A percentile compares a stretch with the other conserved stretches of the same genome.
These are phyloP conservation scores for Boloria selene DNA, from an alignment of 2,888 invertebrate species.

Conservation along the genomic window DNA sequence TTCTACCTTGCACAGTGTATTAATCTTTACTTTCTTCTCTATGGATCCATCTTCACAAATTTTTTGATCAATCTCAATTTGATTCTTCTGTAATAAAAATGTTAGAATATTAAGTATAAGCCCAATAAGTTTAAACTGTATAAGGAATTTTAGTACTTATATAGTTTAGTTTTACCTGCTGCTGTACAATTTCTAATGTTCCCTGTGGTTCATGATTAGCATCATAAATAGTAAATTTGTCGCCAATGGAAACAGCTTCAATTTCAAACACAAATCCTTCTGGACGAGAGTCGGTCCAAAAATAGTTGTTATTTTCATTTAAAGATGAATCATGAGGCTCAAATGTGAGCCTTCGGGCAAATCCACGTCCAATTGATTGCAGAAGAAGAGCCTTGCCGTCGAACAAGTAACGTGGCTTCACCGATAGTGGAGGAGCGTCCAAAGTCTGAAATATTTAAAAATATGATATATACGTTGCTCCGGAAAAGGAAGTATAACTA, in stretches of 20 bases:
- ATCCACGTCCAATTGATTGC: conserved; percentile 87
- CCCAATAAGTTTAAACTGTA: neutral
- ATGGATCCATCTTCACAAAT: conserved; percentile 72
- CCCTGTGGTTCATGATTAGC: conserved; percentile 86
- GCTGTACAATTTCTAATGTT: conserved; percentile 84
- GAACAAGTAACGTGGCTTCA: conserved; percentile 83
- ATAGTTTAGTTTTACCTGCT: conserved; percentile 77
- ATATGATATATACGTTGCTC: conserved; percentile 50
- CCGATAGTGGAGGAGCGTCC: conserved; percentile 69
- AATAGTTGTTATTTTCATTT: conserved; percentile 87
- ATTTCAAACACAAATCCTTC: conserved; percentile 89
- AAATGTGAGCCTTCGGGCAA: conserved; percentile 88
- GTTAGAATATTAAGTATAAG: neutral
- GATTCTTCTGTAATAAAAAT: conserved; percentile 66
- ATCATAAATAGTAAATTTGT: conserved; percentile 88
- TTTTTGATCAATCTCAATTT: conserved; percentile 74
- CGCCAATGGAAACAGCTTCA: conserved; percentile 85
- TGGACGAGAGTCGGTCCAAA: conserved; percentile 89
- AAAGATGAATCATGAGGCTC: conserved; percentile 83
- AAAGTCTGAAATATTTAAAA: conserved; percentile 63
- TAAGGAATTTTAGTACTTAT: too few relatives aligned
- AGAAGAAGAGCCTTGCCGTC: conserved; percentile 85
- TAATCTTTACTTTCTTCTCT: conserved; percentile 84
- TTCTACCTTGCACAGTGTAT: conserved; percentile 85
- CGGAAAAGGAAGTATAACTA: conserved; percentile 29